Evolutionary conservation across 2,113 vertebrate genomes (phyloP).

Genomic region (Protomyctophum bolini): DNA sequence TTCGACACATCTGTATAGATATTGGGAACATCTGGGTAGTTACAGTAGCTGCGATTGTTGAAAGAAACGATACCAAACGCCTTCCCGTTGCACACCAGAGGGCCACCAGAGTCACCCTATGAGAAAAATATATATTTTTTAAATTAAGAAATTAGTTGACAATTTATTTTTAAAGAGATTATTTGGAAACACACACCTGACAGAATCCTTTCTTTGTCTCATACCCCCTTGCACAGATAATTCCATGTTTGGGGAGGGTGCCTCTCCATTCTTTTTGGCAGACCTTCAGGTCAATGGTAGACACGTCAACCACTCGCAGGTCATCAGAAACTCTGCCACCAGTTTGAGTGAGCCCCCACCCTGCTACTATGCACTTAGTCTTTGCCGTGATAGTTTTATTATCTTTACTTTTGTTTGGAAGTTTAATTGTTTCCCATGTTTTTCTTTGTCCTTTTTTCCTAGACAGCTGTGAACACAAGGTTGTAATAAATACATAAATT

Average conservation of each 20-base stretch:
- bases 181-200: slow-evolving; percentile 45
- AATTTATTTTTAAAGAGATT: neutral
- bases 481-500: neutral
- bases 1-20: slow-evolving; percentile 67
- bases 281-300: neutral
- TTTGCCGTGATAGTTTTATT: neutral
- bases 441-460: neutral
- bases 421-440: slow-evolving; percentile 1
- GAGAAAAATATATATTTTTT: neutral
- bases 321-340: accelerated
- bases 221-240: slow-evolving; percentile 67
- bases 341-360: slow-evolving; percentile 52
- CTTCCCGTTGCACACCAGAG: slow-evolving; percentile 75
- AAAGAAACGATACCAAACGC: slow-evolving; percentile 83
- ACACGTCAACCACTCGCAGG: slow-evolving; percentile 51
- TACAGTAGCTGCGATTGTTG: accelerated
- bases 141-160: neutral
- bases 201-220: slow-evolving; percentile 51
- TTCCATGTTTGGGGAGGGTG: neutral
- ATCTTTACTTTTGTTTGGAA: slow-evolving; percentile 16
- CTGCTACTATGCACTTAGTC: slow-evolving; percentile 56
- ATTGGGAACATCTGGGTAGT: slow-evolving; percentile 60
- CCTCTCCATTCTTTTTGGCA: slow-evolving; percentile 26
- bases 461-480: slow-evolving; percentile 41
- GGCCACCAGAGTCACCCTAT: slow-evolving; percentile 87